Conservation (phyloP, 2,113 vertebrate genomes). For the Nothobranchius furzeri region DNA sequence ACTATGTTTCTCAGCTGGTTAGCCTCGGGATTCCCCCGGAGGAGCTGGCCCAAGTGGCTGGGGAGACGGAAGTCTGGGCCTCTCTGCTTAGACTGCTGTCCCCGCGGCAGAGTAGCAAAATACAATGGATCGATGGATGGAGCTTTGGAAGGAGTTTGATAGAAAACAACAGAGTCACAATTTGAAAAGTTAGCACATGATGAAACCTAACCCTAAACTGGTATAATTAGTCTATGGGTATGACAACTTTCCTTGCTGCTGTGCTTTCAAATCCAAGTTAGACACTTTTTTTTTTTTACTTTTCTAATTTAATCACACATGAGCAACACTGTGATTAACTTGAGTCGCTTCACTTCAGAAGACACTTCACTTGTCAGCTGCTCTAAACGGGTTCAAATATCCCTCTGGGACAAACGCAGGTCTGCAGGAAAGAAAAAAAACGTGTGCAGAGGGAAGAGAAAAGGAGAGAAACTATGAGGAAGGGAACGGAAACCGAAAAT, state of each 20-base stretch:
- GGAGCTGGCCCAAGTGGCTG: no score
- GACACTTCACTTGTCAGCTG: not conserved
- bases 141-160: no score
- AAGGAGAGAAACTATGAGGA: not conserved
- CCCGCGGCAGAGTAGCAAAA: no score
- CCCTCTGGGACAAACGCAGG: not conserved
- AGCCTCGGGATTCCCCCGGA: no score
- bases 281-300: not conserved
- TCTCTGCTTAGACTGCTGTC: no score
- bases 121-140: no score
- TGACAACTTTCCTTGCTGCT: not conserved
- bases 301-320: not conserved
- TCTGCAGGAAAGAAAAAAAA: not conserved
- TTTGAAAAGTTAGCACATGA: not conserved
- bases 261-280: not conserved
- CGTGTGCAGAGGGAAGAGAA: no score
- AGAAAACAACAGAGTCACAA: no score
- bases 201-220: not conserved
- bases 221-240: no score
- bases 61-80: no score
- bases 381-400: not conserved
- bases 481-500: not conserved
- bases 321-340: not conserved
- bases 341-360: not conserved
- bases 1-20: no score